Evolutionary conservation across 2,113 vertebrate genomes (phyloP), one percentile per base, ranked within the genome.

Genomic region (Pavo muticus): DNA sequence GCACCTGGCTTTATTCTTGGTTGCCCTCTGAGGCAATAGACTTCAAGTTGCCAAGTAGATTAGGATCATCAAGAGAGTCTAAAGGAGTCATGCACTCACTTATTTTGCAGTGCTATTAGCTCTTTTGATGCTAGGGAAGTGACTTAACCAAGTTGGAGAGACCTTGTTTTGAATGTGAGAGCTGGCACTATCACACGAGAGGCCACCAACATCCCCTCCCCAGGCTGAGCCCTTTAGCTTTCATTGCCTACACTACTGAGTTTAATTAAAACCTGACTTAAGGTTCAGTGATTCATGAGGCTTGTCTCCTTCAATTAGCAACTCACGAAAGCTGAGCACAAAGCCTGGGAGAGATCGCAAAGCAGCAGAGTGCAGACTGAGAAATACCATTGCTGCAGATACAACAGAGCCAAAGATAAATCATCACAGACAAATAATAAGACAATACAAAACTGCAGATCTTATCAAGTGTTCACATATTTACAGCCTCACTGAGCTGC

Each of bases 391-490:
- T 14, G 7, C 9, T 69, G 47, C 2, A 73, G 37, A 13, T 67
- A 27, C 11, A 65, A 48, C 0, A 0, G 85, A 94, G 37, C 23
- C 54, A n/a, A 2, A 4, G 40, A 52, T 18, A 80, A 87, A 63
- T 64, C 18, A 40, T 21, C 44, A 69, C 14, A 13, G 35, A 8
- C 29, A 92, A 94, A 50, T 35, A 77, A 60, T 10, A 10, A 67
- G 25, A n/a, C 69, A 47, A 69, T 2, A 25, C 9, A 60, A 39
- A 88, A 57, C 5, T 85, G 24, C 32, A 85, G 14, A 15, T 72
- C 39, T 52, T 65, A 50, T 21, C 44, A 68, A 57, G 3, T 6
- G 23, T 12, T 44, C 32, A 24, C 0, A 0, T 54, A 52, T 39
- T 70, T 59, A 42, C 15, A 76, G 61, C 64, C 85, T 37, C n/a